Percentiles rank a stretch among this genome's conserved stretches.
phyloP scores from a whole-genome alignment of 1,140 invertebrate genomes.

The Melanaphis sacchari region DNA sequence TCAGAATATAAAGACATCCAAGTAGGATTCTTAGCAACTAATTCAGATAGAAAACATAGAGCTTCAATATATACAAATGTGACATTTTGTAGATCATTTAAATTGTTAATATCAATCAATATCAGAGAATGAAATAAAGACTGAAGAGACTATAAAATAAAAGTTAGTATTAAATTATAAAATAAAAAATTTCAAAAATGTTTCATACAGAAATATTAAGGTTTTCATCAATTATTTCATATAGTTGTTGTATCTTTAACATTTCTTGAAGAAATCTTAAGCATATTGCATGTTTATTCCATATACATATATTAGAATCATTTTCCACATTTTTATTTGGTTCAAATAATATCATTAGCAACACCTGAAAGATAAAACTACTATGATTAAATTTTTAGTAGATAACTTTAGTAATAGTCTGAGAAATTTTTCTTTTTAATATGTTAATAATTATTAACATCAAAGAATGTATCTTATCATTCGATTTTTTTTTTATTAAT shows the following conservation, averaged over 20 bases:
- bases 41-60: conserved; percentile 20
- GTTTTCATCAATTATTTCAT: conserved; percentile 48
- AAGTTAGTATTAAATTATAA: neutral
- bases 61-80: conserved; percentile 20
- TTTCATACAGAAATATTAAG: conserved; percentile 20
- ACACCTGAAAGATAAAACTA: conserved; percentile 17
- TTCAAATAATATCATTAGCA: conserved; percentile 1
- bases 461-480: too few relatives aligned
- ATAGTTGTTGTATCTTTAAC: conserved; percentile 33
- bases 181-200: neutral
- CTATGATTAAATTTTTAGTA: neutral
- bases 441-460: neutral
- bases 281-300: conserved; percentile 2
- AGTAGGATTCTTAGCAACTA: conserved; percentile 20
- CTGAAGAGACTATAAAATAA: conserved; percentile 35
- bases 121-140: conserved; percentile 42
- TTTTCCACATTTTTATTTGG: neutral
- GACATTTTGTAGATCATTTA: conserved; percentile 32
- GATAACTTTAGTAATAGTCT: neutral
- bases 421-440: neutral
- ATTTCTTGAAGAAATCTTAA: conserved; percentile 49
- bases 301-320: neutral
- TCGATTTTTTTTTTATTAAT: neutral
- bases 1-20: conserved; percentile 54
- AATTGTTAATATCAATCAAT: neutral